Percentiles rank a stretch among this genome's conserved stretches.
These are phyloP conservation scores for Drosophila mettleri DNA, from an alignment of 2,888 invertebrate genomes.

Conservation along the genomic window DNA sequence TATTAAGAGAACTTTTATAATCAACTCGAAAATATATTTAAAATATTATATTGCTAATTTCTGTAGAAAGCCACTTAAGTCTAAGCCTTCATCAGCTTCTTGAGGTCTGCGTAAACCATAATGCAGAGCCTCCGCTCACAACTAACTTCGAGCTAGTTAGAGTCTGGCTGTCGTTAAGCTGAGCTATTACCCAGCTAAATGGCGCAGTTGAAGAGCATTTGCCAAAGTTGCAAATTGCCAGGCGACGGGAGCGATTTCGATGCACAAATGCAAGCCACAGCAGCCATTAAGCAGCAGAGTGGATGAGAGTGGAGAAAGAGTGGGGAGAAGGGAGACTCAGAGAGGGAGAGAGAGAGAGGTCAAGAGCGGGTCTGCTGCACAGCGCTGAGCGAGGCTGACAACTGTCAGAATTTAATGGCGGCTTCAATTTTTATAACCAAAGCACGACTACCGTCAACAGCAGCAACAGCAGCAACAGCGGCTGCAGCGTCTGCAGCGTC, in stretches of 20 bases:
- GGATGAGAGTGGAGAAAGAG: background rate
- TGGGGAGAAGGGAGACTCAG: background rate
- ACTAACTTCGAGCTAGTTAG: conserved; percentile 10
- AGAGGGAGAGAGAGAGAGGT: background rate
- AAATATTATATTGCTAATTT: no score
- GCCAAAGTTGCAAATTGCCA: conserved; percentile 48
- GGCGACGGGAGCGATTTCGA: conserved; percentile 32
- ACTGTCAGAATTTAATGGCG: conserved; percentile 82
- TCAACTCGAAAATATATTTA: no score
- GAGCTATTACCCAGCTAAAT: conserved; percentile 48
- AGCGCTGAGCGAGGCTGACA: conserved; percentile 60
- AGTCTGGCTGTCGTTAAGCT: conserved; percentile 41
- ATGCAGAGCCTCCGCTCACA: conserved; percentile 13
- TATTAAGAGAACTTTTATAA: no score
- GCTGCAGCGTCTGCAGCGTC: conserved; percentile 1
- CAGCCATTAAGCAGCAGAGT: conserved; percentile 56
- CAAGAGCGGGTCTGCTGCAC: conserved; percentile 7
- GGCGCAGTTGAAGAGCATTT: conserved; percentile 22
- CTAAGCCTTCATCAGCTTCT: background rate
- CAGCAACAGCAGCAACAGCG: background rate
- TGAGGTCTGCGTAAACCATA: conserved; percentile 5
- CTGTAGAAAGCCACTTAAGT: background rate
- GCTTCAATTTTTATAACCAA: conserved; percentile 80
- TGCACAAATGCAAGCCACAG: conserved; percentile 47
- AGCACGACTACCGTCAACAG: conserved; percentile 75